Conservation (phyloP, 2,797 vertebrate species). For the Syndactyla subalaris region DNA sequence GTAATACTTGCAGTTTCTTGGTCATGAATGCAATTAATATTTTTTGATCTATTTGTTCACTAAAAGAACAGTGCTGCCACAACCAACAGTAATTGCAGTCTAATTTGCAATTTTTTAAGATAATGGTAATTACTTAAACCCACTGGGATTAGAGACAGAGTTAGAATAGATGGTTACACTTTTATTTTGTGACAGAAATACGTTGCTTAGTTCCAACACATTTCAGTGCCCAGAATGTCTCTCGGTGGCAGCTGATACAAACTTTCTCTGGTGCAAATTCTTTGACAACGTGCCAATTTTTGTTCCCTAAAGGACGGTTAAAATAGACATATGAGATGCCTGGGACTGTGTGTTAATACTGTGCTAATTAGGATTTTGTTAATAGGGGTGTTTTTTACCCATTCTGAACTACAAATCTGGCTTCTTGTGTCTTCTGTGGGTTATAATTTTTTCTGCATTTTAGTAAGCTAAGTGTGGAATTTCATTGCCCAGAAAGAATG, state of each 20-base stretch:
- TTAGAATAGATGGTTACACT: constrained; percentile 1
- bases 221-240: background rate
- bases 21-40: constrained; percentile 46
- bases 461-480: background rate
- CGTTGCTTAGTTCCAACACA: background rate
- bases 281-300: background rate
- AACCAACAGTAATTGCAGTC: constrained; percentile 15
- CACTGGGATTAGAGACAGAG: background rate
- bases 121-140: constrained; percentile 39
- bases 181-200: constrained; percentile 19
- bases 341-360: background rate
- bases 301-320: background rate
- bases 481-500: background rate
- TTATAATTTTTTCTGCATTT: background rate
- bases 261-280: background rate
- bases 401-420: background rate
- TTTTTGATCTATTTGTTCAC: constrained; percentile 50
- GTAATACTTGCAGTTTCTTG: background rate
- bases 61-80: background rate
- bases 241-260: background rate
- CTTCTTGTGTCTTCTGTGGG: background rate
- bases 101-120: constrained; percentile 41
- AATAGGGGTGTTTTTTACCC: background rate
- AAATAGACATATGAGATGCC: background rate
- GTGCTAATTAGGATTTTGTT: constrained; percentile 7